Base-by-base conservation (phyloP, 2,113 vertebrate genomes). In the Heterotilapia buettikoferi region DNA sequence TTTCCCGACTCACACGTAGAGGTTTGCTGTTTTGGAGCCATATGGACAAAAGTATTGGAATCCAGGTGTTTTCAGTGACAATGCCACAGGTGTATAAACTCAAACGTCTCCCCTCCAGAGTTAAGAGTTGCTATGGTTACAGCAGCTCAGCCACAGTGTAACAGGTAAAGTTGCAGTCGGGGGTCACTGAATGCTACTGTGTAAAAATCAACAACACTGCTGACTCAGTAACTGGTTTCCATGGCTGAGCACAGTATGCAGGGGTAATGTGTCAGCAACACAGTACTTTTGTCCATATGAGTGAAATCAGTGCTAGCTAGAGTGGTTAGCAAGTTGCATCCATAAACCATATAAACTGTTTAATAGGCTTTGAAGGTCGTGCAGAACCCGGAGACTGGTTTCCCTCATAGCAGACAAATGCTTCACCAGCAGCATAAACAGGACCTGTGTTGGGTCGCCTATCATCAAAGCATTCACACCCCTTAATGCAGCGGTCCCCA, bases 311-410 rank as follows among this genome's bases (percentile, higher is more conserved):
- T 43, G 38, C 38, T 43, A 43, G 38, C n/a, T 71, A 1, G n/a
- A 2, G n/a, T 43, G 13, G n/a, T 24, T 43, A 16, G 38, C 1
- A 43, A 40, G 63, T 21, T 2, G 2, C 19, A 40, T 21, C 18
- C 10, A 66, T 66, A 66, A 66, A n/a, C 33, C 11, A n/a, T 21
- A 4, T 59, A 18, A 61, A 31, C 57, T 31, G 57, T 61, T 3
- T 21, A 68, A 68, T 0, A 21, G 63, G 11, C 36, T 68, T 38
- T 40, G 63, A 68, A 14, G 33, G n/a, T 43, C 4, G n/a, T 0
- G 66, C n/a, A 71, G 1, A 38, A 0, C 18, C 31, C 0, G 2
- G 31, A 36, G 33, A 5, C 6, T 16, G 21, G 12, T 24, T 43
- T 24, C 1, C 1, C 1, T 4, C n/a, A 43, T 0, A 43, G 66